These are phyloP conservation scores for Pluvianellus socialis DNA, from an alignment of 2,113 vertebrate genomes.

Conservation along the genomic window DNA sequence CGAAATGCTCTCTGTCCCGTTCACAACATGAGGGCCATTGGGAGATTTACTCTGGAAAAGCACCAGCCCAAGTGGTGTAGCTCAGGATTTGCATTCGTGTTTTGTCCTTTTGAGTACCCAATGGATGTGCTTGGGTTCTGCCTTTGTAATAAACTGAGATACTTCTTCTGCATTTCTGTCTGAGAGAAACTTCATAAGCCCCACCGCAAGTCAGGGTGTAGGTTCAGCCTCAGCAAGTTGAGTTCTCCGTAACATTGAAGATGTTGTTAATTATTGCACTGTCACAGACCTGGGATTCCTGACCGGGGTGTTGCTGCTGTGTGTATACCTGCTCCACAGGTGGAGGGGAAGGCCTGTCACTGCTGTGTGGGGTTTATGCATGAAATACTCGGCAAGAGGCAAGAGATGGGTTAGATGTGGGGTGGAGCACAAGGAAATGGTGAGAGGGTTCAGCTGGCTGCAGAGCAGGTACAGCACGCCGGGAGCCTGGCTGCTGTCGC, in stretches of 20 bases:
- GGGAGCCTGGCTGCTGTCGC: neutral
- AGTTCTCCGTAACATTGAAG: neutral
- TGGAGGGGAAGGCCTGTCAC: fast-evolving
- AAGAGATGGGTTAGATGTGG: neutral
- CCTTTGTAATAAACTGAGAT: neutral
- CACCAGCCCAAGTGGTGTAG: neutral
- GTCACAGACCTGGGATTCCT: neutral
- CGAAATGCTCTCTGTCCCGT: neutral
- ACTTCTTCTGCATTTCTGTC: neutral
- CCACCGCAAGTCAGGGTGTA: neutral
- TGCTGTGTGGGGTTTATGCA: neutral
- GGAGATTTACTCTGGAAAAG: neutral
- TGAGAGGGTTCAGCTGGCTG: neutral
- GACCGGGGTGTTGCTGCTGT: neutral
- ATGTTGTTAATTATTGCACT: neutral
- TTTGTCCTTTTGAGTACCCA: neutral
- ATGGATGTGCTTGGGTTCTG: neutral
- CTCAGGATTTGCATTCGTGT: neutral
- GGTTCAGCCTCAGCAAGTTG: neutral
- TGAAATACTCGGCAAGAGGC: neutral
- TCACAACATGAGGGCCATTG: fast-evolving
- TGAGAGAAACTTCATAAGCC: neutral
- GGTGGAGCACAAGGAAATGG: neutral
- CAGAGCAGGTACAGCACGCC: fast-evolving
- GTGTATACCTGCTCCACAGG: neutral